These are phyloP conservation scores for Andrena fulva DNA, from an alignment of 2,888 invertebrate species.

Conservation along the genomic window DNA sequence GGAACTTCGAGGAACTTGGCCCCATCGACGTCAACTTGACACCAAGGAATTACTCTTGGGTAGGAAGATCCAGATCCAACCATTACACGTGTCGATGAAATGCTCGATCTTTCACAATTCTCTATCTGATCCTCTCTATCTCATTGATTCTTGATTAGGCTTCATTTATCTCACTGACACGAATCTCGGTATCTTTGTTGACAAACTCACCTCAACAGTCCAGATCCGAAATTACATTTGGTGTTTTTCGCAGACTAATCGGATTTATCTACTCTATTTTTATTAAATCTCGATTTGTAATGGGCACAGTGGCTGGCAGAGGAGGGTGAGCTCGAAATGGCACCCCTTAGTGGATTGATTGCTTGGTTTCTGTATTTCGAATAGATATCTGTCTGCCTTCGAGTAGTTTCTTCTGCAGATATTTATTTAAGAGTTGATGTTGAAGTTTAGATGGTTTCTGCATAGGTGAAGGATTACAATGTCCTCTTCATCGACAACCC, in stretches of 20 bases:
- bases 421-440: too few species aligned
- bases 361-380: too few species aligned
- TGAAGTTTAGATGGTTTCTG: background rate
- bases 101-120: background rate
- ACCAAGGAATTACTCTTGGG: constrained; percentile 92
- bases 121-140: background rate
- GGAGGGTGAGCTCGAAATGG: too few species aligned
- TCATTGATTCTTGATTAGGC: constrained; percentile 9
- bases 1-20: constrained; percentile 95
- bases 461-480: constrained; percentile 91
- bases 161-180: background rate
- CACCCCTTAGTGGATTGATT: too few species aligned
- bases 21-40: constrained; percentile 89
- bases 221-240: too few species aligned
- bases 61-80: constrained; percentile 77
- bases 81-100: too few species aligned
- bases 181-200: background rate
- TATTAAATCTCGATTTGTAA: too few species aligned
- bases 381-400: too few species aligned
- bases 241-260: too few species aligned
- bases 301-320: too few species aligned
- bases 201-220: background rate
- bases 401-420: too few species aligned
- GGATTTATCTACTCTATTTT: background rate
- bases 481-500: constrained; percentile 96